These are phyloP conservation scores for Cantharis rustica DNA, from an alignment of 2,888 invertebrate genomes.

Conservation along the genomic window DNA sequence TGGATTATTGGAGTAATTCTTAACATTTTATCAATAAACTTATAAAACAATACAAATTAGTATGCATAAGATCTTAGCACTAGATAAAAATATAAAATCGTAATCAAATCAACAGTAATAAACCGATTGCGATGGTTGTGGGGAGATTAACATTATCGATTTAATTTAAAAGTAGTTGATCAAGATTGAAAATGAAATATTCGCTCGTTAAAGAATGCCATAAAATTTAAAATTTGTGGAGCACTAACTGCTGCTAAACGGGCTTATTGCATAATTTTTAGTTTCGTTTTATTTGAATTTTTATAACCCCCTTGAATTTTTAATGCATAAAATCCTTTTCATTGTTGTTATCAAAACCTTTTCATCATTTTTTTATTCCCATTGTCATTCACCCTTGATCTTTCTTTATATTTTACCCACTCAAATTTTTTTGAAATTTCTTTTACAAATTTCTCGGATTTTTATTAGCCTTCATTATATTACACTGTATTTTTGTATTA, in stretches of 20 bases:
- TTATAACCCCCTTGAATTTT: neutral
- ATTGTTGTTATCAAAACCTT: neutral
- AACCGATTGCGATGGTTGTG: neutral
- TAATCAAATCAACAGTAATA: neutral
- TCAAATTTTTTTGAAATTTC: neutral
- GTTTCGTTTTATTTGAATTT: neutral
- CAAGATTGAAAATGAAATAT: neutral
- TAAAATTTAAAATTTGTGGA: neutral
- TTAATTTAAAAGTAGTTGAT: neutral
- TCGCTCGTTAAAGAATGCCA: neutral
- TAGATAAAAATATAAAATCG: neutral
- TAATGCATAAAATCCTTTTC: neutral
- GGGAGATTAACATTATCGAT: neutral
- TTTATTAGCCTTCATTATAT: neutral
- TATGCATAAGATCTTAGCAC: neutral
- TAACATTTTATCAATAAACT: neutral
- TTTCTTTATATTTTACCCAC: neutral
- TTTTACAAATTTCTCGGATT: neutral
- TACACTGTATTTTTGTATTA: neutral
- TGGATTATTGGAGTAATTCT: neutral
- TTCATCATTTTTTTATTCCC: neutral
- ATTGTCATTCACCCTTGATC: neutral
- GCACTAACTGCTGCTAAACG: neutral
- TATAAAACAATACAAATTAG: neutral
- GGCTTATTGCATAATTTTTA: neutral